Conservation (phyloP, 2,113 vertebrate species). For the Nyctibius bracteatus region DNA sequence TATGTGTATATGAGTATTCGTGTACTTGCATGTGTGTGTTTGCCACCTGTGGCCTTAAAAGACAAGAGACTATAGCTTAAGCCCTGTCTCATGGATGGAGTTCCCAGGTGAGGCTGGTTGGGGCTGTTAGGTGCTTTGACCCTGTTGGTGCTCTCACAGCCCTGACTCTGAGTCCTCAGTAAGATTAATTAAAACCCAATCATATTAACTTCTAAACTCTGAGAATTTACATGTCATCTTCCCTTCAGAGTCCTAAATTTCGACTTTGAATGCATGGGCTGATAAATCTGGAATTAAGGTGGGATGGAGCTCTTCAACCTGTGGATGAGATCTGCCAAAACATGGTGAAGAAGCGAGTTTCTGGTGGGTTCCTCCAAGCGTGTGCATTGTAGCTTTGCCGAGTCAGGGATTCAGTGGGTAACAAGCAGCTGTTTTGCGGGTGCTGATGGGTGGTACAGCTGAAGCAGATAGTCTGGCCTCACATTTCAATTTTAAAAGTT, state of each 20-base stretch:
- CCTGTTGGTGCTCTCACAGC: not conserved
- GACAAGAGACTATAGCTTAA: not conserved
- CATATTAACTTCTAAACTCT: not conserved
- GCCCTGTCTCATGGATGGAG: not conserved
- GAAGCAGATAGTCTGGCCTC: not conserved
- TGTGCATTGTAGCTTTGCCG: fast-evolving
- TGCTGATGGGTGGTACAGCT: not conserved
- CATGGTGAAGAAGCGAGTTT: not conserved
- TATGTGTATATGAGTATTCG: not conserved
- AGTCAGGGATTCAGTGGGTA: not conserved
- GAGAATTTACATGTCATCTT: not conserved
- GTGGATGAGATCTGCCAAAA: not conserved
- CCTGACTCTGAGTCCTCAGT: not conserved
- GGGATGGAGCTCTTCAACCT: not conserved
- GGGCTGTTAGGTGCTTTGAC: not conserved
- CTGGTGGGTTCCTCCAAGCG: not conserved
- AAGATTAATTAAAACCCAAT: not conserved
- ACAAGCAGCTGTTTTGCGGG: not conserved
- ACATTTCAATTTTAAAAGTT: not conserved
- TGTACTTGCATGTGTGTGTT: not conserved
- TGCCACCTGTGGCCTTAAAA: not conserved
- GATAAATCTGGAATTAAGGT: not conserved
- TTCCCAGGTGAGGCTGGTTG: not conserved
- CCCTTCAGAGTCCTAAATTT: not conserved
- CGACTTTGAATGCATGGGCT: not conserved